Conservation (phyloP, 2,113 vertebrate genomes). For the Pteropus alecto region DNA sequence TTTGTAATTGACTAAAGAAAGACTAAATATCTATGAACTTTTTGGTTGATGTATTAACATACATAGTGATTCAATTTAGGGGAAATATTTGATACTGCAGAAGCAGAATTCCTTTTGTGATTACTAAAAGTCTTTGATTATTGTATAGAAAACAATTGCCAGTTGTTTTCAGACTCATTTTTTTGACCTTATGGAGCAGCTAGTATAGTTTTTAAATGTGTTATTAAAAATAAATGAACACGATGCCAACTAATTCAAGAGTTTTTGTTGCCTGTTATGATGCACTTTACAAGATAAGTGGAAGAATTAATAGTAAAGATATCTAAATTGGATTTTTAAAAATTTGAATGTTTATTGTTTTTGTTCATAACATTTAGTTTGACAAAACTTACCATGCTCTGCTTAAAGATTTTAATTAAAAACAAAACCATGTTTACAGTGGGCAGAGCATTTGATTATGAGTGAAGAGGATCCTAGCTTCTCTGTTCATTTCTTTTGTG, state of each 20-base stretch:
- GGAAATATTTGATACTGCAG: neutral
- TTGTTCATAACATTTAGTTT: neutral
- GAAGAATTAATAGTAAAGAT: neutral
- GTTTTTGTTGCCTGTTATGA: neutral
- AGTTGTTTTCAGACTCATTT: neutral
- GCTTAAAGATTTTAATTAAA: neutral
- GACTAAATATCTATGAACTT: neutral
- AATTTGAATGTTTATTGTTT: neutral
- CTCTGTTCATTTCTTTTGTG: neutral
- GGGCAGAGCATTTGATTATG: neutral
- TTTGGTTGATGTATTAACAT: neutral
- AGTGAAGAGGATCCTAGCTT: neutral
- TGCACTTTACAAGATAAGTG: neutral
- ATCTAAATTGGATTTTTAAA: neutral
- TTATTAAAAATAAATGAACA: neutral
- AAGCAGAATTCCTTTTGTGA: neutral
- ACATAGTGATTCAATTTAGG: neutral
- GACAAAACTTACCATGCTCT: neutral
- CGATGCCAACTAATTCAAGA: neutral
- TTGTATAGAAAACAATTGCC: neutral
- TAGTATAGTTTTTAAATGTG: neutral
- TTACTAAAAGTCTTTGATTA: neutral
- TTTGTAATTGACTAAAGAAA: neutral
- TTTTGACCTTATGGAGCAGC: neutral
- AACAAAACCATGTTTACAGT: neutral